Base-by-base conservation (phyloP, 2,113 vertebrate species). In the Rhinolophus sinicus region DNA sequence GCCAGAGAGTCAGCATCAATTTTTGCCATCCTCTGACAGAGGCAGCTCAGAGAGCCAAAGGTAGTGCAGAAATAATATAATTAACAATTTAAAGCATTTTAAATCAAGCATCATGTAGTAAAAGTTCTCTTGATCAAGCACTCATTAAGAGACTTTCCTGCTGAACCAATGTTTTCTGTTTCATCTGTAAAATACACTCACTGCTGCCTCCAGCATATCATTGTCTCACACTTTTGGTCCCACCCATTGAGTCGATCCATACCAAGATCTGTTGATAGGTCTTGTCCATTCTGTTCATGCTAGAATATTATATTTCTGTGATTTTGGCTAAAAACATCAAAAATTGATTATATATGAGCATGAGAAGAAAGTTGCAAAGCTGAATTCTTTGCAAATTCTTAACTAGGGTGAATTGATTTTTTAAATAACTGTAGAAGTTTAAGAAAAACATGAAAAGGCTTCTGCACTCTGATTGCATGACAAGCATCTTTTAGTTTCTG, bases 61-160 rank as follows among this genome's bases (percentile, higher is more conserved):
- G 33, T 94, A 75, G 3, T 77, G 64, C 24, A 56, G 10, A 88
- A 65, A 24, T 77, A 58, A 24, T 69, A 92, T 67, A 47, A 47
- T 69, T 92, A 96, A 83, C 72, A 73, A 93, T 73, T 92, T 62
- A 56, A 91, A 88, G 2, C 11, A 95, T 93, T 93, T 80, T 65
- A 64, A 67, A 70, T 73, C 3, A 77, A 89, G 22, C 13, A 91
- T 60, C 60, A 70, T 56, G 10, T 81, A 88, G 21, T 73, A 86
- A 86, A 95, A 92, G 4, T 67, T 5, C 35, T 97, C 72, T 89
- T 72, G 24, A 77, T 44, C 35, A 91, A 56, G 33, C 16, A 67
- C 54, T 86, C 40, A 64, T 94, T 87, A 92, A 65, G 0, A 52
- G n/a, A 94, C 11, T 86, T 30, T 22, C 19, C 40, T 60, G 4